Evolutionary conservation across 2,113 vertebrate species (phyloP).

Genomic region (Seriola dumerili): DNA sequence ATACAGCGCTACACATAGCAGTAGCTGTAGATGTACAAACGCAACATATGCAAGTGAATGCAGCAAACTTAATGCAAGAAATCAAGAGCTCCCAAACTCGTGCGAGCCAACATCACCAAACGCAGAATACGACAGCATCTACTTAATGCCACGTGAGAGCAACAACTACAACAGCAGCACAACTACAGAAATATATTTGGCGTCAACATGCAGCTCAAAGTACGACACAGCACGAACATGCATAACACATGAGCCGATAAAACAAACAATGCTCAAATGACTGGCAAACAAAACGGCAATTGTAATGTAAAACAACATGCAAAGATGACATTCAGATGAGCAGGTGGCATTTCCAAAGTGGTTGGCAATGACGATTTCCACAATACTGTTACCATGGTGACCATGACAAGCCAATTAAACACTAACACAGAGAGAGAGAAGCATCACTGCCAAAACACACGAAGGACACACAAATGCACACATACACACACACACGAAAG

Average conservation of each 20-base stretch:
- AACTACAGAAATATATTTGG: conserved; percentile 37
- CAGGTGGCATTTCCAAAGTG: conserved; percentile 43
- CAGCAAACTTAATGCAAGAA: conserved; percentile 31
- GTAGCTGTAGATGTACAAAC: not conserved
- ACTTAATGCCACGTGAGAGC: conserved; percentile 12
- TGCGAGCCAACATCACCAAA: conserved; percentile 5
- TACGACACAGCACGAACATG: conserved; percentile 41
- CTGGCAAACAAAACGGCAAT: conserved; percentile 3
- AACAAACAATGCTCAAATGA: conserved; percentile 3
- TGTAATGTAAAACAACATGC: conserved; percentile 58
- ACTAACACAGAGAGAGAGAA: conserved; percentile 11
- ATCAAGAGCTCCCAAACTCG: conserved; percentile 17
- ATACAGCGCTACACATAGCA: not conserved
- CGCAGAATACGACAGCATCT: conserved; percentile 5
- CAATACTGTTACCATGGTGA: conserved; percentile 42
- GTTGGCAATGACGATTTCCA: conserved; percentile 67
- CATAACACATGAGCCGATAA: conserved; percentile 32
- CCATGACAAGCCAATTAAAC: conserved; percentile 41
- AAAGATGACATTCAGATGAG: conserved; percentile 58
- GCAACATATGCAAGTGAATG: not conserved
- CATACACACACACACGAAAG: conserved; percentile 1
- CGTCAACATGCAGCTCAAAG: conserved; percentile 34
- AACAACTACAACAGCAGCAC: conserved; percentile 36
- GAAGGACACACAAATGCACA: conserved; percentile 11
- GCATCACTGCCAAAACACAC: conserved; percentile 69